These are phyloP conservation scores for Prionailurus bengalensis DNA, from an alignment of 2,113 vertebrate genomes.

Conservation along the genomic window DNA sequence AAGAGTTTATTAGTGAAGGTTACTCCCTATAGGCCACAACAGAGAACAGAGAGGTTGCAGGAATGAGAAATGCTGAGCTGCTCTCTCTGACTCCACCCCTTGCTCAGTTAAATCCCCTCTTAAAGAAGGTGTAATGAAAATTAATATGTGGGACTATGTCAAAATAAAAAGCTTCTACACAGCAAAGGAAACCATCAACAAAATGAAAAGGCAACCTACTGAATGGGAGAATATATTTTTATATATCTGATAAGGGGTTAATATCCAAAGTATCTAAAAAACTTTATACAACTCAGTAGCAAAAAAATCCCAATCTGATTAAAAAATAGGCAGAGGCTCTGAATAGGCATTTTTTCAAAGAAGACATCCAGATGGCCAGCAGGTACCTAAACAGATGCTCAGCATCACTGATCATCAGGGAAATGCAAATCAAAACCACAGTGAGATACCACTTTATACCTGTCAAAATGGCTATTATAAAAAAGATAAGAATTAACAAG, in stretches of 20 bases:
- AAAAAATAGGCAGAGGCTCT: background rate
- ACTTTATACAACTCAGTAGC: background rate
- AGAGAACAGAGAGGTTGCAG: background rate
- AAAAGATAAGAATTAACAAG: background rate
- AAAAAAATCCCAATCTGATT: background rate
- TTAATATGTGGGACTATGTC: background rate
- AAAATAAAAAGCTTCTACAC: background rate
- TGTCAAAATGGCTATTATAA: background rate
- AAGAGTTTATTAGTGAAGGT: background rate
- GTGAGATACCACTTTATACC: background rate
- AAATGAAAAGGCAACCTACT: background rate
- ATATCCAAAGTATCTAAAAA: background rate
- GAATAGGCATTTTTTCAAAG: background rate
- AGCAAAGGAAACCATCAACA: background rate
- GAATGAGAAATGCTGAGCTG: background rate
- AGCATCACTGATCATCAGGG: background rate
- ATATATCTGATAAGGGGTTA: background rate
- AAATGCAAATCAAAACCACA: slow-evolving; percentile 1
- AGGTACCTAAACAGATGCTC: background rate
- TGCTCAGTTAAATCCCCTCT: background rate
- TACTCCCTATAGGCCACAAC: background rate
- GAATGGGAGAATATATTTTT: background rate
- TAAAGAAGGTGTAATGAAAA: background rate
- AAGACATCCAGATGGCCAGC: background rate
- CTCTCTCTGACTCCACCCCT: background rate